Base-by-base conservation (phyloP, 2,888 invertebrate species). In the Tachina fera region DNA sequence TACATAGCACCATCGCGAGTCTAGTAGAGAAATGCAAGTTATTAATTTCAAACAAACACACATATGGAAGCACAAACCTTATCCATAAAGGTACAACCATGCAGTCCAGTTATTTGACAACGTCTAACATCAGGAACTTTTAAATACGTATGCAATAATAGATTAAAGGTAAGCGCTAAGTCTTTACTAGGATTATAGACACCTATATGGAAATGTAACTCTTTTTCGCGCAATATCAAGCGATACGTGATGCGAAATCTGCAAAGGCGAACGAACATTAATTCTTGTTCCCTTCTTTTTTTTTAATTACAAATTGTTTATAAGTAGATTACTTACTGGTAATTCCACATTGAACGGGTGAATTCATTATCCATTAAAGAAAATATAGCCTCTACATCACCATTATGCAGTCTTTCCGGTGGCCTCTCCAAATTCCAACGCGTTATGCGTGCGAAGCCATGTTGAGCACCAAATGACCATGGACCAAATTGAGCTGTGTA, bases 151-250 rank as follows among this genome's bases (percentile, higher is more conserved):
- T 98, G 98, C 90, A 98, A 94, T 87, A 98, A 94, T 93, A 98
- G 94, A 93, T 98, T 98, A 93, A 98, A 99, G 92, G 96, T 96
- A 94, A 97, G 97, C 84, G 97, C 96, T 88, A 96, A 94, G 92
- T 97, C 97, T 94, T 97, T 97, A 94, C 97, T 97, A 49, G 97
- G 98, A 94, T 98, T 98, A 93, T 97, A 97, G 87, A 98, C 97
- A 89, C 97, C 97, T 92, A 98, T 96, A 93, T 97, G 97, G 93
- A 97, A 97, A 93, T 97, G 97, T 43, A 98, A 94, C 92, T 97
- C 97, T 93, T 98, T 97, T 93, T 97, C 97, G 88, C 97, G 95
- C 85, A 98, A 94, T 89, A 97, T 97, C 92, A 98, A 94, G 92
- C 97, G 96, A 93, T 98, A 98, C n/a, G 97, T 97, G 91, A 98